Evolutionary conservation across 2,113 vertebrate species (phyloP), one percentile per base, ranked within the genome.

Genomic region (Loxodonta africana): DNA sequence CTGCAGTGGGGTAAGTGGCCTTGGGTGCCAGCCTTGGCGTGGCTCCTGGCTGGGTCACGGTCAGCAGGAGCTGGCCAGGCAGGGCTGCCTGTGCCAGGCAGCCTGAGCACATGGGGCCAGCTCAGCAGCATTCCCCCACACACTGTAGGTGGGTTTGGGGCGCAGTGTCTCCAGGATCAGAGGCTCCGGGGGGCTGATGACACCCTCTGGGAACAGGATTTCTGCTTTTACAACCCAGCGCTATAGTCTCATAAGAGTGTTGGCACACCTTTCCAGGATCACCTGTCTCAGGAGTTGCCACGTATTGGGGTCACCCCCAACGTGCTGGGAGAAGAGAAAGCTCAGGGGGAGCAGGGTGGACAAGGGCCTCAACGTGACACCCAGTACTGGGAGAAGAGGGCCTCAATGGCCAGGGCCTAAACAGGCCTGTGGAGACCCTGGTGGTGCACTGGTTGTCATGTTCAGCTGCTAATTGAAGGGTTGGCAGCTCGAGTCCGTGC

Each of bases 141-240:
- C 37, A 37, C 37, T 14, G 15, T 57, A 57, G 53, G 20, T 3
- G 9, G 26, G 8, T 20, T 26, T 46, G 1, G 28, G 46, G 12
- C 0, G 60, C 46, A 6, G 26, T 7, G 0, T 17, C 14, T 4
- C 20, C 0, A 2, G 44, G 23, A 11, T 62, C 33, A 3, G 77
- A 9, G 46, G 80, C 84, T 60, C 2, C 0, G 8, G 14, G 69
- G 51, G 69, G 20, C 4, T 1, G 10, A 53, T 21, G 51, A 37
- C 5, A 1, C 37, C 0, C 0, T 12, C 2, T 78, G 5, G 2
- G 17, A 25, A 74, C 44, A 60, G 23, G 15, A 2, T 30, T 88
- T 78, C 41, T 63, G 21, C 23, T 76, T 41, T 57, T 28, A 65
- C 30, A 8, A 33, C 73, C 26, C 26, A 2, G 63, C 2, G 0